Percentiles rank a stretch among this genome's conserved stretches.
Evolutionary conservation across 2,113 vertebrate genomes (phyloP).

Genomic region (Polypterus bichir): DNA sequence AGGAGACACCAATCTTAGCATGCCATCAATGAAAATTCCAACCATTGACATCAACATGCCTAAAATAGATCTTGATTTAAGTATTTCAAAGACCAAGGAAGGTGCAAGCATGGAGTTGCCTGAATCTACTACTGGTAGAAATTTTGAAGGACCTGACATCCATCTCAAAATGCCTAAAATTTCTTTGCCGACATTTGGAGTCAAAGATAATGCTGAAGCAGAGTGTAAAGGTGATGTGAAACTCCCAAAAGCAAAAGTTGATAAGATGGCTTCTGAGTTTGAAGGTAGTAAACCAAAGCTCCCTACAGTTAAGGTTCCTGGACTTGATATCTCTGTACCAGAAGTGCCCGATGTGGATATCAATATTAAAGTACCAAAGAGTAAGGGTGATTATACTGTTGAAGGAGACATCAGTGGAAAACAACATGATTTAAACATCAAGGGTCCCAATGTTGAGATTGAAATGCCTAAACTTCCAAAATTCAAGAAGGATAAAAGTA

Average conservation of each 20-base stretch:
- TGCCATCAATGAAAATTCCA: constrained; percentile 34
- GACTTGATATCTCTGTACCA: constrained; percentile 28
- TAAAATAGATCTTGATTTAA: constrained; percentile 33
- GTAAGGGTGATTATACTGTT: constrained; percentile 5
- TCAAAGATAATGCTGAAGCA: constrained; percentile 13
- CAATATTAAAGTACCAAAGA: constrained; percentile 15
- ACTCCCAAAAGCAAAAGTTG: constrained; percentile 5
- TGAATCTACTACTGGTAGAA: constrained; percentile 1
- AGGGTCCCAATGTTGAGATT: constrained; percentile 24
- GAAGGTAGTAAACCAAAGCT: constrained; percentile 14
- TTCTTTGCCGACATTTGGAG: constrained; percentile 16
- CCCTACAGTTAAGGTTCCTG: constrained; percentile 25
- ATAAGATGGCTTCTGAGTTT: background rate
- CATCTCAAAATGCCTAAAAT: constrained; percentile 21
- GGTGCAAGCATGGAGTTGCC: constrained; percentile 7
- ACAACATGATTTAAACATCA: background rate
- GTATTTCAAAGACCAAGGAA: constrained; percentile 25
- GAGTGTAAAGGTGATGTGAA: constrained; percentile 22
- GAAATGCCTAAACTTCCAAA: constrained; percentile 45
- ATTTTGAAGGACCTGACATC: constrained; percentile 23
- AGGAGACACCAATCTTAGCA: constrained; percentile 16
- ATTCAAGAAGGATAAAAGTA: constrained; percentile 26
- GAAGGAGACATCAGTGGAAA: constrained; percentile 5
- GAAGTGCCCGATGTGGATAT: constrained; percentile 19
- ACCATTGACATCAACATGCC: constrained; percentile 48